A percentile compares a stretch with the other conserved stretches of the same genome.
Conservation (phyloP, 2,888 invertebrate genomes). For the Drosophila lutescens region DNA sequence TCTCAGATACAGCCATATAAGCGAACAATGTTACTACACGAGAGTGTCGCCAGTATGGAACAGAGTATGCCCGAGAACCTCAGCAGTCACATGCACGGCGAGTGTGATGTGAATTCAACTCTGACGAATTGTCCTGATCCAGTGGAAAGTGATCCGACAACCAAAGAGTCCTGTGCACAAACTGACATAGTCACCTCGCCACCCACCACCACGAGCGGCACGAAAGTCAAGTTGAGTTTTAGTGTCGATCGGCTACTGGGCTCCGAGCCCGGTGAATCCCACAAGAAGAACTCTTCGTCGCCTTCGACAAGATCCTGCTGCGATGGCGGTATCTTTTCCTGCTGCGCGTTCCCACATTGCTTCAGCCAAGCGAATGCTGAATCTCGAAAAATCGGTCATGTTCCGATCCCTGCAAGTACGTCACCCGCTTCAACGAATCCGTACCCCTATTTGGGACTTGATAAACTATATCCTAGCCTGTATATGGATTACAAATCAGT, state of each 20-base stretch:
- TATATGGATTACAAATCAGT: constrained; percentile 80
- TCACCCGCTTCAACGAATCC: constrained; percentile 15
- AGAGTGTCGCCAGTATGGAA: constrained; percentile 62
- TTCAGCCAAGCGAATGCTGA: constrained; percentile 49
- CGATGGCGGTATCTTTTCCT: constrained; percentile 67
- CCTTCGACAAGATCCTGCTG: constrained; percentile 58
- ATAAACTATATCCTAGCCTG: constrained; percentile 64
- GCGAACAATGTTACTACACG: constrained; percentile 64
- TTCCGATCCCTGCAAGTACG: constrained; percentile 15
- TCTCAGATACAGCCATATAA: constrained; percentile 5
- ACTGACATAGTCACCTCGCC: constrained; percentile 19
- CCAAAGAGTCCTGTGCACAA: constrained; percentile 51
- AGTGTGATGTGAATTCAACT: constrained; percentile 54
- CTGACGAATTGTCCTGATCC: constrained; percentile 33
- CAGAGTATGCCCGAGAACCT: constrained; percentile 72
- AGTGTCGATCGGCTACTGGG: constrained; percentile 83
- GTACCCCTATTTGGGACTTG: constrained; percentile 56
- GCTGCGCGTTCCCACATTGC: constrained; percentile 74
- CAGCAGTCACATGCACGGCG: constrained; percentile 64
- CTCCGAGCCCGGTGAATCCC: constrained; percentile 53
- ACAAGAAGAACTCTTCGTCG: neutral
- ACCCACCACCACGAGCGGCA: constrained; percentile 42
- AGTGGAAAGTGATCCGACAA: constrained; percentile 35
- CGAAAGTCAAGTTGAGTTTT: constrained; percentile 83
- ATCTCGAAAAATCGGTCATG: constrained; percentile 40